phyloP scores from a whole-genome alignment of 2,888 invertebrate species.

The Drosophila birchii region DNA sequence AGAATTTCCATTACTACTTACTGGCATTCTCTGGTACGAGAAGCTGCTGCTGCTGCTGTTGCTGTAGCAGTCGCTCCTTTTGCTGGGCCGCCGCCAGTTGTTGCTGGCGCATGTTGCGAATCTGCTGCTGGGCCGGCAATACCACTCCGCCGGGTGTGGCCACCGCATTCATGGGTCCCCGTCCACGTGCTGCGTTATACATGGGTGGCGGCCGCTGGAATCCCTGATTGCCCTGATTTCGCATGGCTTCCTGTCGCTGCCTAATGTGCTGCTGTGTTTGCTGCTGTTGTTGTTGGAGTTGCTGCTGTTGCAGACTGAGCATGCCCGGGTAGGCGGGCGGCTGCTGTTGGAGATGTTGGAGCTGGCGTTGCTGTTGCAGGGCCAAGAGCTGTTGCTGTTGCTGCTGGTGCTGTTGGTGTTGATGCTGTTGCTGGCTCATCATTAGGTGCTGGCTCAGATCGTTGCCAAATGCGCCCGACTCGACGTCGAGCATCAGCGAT shows the following conservation, averaged over 20 bases:
- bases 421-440: constrained; percentile 68
- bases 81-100: constrained; percentile 86
- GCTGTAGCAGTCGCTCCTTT: constrained; percentile 90
- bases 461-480: constrained; percentile 85
- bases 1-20: constrained; percentile 58
- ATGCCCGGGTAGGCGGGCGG: constrained; percentile 82
- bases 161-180: constrained; percentile 81
- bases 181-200: constrained; percentile 78
- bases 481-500: constrained; percentile 95
- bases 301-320: constrained; percentile 68
- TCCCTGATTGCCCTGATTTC: constrained; percentile 80
- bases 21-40: constrained; percentile 91
- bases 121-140: constrained; percentile 70
- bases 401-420: constrained; percentile 53
- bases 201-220: constrained; percentile 84
- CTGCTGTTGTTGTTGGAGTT: constrained; percentile 70
- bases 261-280: constrained; percentile 60
- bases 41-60: constrained; percentile 92
- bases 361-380: constrained; percentile 65
- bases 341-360: constrained; percentile 70
- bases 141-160: constrained; percentile 80
- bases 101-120: constrained; percentile 81
- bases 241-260: constrained; percentile 70
- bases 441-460: constrained; percentile 56
- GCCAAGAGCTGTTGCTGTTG: constrained; percentile 56